Base-by-base conservation (phyloP, 1,140 invertebrate species). In the Zaprionus capensis region DNA sequence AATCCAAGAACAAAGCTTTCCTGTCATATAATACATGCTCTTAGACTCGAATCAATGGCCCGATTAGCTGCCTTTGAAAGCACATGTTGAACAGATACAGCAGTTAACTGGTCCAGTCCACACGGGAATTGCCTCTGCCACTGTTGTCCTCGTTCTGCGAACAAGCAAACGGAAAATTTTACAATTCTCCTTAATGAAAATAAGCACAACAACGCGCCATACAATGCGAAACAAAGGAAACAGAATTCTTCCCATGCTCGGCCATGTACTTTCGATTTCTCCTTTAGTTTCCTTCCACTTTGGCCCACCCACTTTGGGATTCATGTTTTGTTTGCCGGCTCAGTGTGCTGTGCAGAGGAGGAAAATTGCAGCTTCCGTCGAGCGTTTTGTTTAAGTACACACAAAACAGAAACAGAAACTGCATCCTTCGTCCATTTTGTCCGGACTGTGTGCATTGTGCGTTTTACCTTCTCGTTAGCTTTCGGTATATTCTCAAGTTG, bases 381-480 rank as follows among this genome's bases (percentile, higher is more conserved):
- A 44, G 36, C 24, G 53, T 55, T 56, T 66, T 66, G 64, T 66
- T 53, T 56, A 44, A 66, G 36, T 14, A 41, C 64, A 66, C n/a
- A 66, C 53, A 66, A 66, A 57, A n/a, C 64, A 66, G 64, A 57
- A 66, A 66, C 53, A 41, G 64, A 28, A 36, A 12, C 62, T 65
- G 51, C 46, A 51, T 55, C 22, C 31, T 55, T 26, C 20, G 49
- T 34, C 46, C 26, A 51, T 51, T 51, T 51, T 51, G 46, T 51
- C 46, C 46, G 11, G 17, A 20, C 46, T 51, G 20, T 12, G 46
- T 5, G 17, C 46, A 51, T 24, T 26, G 26, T 56, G 26, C 26
- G 26, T 56, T 56, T 24, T 28, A 15, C 22, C 53, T 28, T 56
- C 53, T 56, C 53, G 46, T 56, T 56, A 56, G 53, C 53, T 56